A percentile compares a stretch with the other conserved stretches of the same genome.
Evolutionary conservation across 2,797 vertebrate genomes (phyloP).

Genomic region (Schizothorax lantsangensis): DNA sequence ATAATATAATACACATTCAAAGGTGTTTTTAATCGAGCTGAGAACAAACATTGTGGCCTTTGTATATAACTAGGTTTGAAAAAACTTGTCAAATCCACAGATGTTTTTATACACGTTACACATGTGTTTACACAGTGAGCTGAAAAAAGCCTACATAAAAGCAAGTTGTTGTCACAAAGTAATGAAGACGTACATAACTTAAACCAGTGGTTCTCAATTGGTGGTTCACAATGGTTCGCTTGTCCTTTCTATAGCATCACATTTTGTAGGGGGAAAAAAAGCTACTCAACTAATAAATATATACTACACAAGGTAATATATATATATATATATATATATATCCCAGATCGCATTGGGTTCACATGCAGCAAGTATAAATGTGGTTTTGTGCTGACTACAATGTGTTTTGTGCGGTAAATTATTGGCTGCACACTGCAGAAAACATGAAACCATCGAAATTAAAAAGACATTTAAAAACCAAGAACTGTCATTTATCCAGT

Average conservation of each 20-base stretch:
- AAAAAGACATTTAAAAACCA: background rate
- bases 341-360: background rate
- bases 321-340: background rate
- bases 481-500: background rate
- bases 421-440: background rate
- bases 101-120: background rate
- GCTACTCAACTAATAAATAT: background rate
- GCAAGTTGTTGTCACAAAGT: background rate
- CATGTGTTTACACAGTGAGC: background rate
- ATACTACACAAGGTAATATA: background rate
- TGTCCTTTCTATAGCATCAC: background rate
- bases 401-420: background rate
- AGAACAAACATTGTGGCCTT: slow-evolving; percentile 2
- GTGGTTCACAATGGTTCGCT: background rate
- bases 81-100: background rate
- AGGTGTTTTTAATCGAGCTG: background rate
- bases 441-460: background rate
- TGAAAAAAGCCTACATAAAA: background rate
- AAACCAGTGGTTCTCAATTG: background rate
- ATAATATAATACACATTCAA: background rate
- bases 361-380: background rate
- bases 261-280: too few species aligned
- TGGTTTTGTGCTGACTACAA: background rate
- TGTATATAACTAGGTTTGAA: background rate
- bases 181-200: background rate